Conservation (phyloP, 1,140 invertebrate species). For the Tetragonula clypearis region DNA sequence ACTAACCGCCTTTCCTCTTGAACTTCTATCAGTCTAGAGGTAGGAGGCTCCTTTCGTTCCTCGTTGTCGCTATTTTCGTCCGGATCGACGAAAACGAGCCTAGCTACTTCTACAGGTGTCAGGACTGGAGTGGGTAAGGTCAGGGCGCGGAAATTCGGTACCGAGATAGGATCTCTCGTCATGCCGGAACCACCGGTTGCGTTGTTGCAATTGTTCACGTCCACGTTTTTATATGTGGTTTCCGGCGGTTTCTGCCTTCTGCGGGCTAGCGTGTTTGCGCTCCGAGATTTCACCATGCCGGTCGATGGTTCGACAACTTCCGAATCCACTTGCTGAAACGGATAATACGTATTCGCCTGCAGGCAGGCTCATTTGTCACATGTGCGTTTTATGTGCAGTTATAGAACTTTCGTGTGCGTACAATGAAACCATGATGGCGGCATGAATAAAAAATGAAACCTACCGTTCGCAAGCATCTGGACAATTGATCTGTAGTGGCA, state of each 20-base stretch:
- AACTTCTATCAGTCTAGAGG: constrained; percentile 77
- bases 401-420: neutral
- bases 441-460: neutral
- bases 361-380: constrained; percentile 68
- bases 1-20: constrained; percentile 77
- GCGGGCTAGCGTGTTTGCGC: constrained; percentile 77
- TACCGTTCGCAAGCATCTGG: neutral
- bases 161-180: constrained; percentile 88
- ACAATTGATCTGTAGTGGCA: no score
- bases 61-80: constrained; percentile 86
- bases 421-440: no score
- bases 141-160: constrained; percentile 88
- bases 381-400: constrained; percentile 19
- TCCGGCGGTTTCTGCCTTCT: constrained; percentile 73
- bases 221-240: constrained; percentile 34
- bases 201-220: constrained; percentile 56
- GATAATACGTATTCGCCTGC: constrained; percentile 80
- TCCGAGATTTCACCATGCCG: constrained; percentile 80
- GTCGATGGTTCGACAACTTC: constrained; percentile 78
- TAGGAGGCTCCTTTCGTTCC: constrained; percentile 74
- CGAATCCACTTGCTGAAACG: constrained; percentile 80
- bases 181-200: constrained; percentile 76
- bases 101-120: constrained; percentile 86
- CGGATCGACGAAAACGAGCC: constrained; percentile 87
- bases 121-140: constrained; percentile 85